phyloP scores from a whole-genome alignment of 2,888 invertebrate species.

The Chouioia cunea region DNA sequence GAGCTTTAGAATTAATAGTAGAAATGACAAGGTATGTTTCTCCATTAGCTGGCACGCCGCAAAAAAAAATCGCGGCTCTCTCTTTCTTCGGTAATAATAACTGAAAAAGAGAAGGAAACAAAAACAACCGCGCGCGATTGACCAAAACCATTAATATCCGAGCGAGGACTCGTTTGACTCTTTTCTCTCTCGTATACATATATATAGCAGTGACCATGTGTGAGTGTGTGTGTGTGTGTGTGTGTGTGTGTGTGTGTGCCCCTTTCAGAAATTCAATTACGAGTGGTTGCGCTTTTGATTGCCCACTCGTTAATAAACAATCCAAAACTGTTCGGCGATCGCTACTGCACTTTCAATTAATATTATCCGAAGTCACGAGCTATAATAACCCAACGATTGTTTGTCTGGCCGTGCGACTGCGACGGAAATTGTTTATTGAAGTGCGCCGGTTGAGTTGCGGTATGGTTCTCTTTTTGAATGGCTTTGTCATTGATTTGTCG shows the following conservation, averaged over 20 bases:
- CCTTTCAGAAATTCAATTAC: constrained; percentile 50
- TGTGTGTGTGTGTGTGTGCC: constrained; percentile 19
- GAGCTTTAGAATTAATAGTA: constrained; percentile 32
- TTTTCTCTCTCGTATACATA: neutral
- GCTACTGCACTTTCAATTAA: constrained; percentile 39
- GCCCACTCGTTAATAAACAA: constrained; percentile 41
- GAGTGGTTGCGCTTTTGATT: constrained; percentile 2
- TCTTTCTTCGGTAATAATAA: constrained; percentile 10
- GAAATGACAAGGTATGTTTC: constrained; percentile 34
- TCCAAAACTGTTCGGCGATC: constrained; percentile 32
- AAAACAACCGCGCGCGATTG: constrained; percentile 29
- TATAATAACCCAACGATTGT: constrained; percentile 14
- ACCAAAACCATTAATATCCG: constrained; percentile 44
- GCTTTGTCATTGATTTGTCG: no score
- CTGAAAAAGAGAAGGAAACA: neutral
- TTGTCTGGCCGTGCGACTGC: constrained; percentile 27
- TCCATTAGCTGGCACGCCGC: constrained; percentile 11
- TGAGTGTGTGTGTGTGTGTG: constrained; percentile 23
- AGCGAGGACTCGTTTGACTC: constrained; percentile 27
- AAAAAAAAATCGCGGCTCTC: neutral
- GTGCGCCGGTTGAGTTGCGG: no score
- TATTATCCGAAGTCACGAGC: constrained; percentile 29
- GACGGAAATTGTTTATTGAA: constrained; percentile 21
- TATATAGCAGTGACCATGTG: neutral
- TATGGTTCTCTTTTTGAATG: no score